Evolutionary conservation across 2,888 invertebrate species (phyloP), one percentile per base, ranked within the genome.

Genomic region (Nemapogon koenigi): DNA sequence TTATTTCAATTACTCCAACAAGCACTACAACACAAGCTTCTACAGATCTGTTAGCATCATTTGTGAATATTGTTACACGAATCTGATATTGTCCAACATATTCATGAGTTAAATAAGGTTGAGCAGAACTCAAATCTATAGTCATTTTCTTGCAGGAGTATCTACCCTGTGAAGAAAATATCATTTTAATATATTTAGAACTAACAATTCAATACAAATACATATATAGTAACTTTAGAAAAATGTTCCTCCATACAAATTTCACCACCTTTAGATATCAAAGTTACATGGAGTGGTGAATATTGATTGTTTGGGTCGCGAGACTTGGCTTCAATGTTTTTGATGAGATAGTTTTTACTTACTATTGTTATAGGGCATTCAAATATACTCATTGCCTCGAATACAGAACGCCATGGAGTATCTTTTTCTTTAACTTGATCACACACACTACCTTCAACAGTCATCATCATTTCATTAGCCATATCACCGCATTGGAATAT

Each of bases 321-420:
- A n/a, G n/a, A n/a, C n/a, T n/a, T n/a, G n/a, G n/a, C n/a, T n/a
- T n/a, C n/a, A n/a, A n/a, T n/a, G n/a, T n/a, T n/a, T n/a, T n/a
- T n/a, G n/a, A n/a, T n/a, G n/a, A n/a, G n/a, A n/a, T 22, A 22
- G 7, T 4, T 28, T 7, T 19, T 17, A 47, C 51, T 49, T 57
- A 76, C 76, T 42, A 40, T 41, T 7, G 44, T 40, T 16, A 76
- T 48, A 2, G 78, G 76, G 35, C 76, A 76, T 1, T 43, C 25
- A 0, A 44, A 47, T 2, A 62, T 47, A 6, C 66, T 57, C 46
- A 75, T 47, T 11, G 49, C 47, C 7, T 58, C 28, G 1, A 62
- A 16, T 1, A 71, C 2, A 0, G 59, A 51, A 17, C 46, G 50
- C 67, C 67, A 71, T 0, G 72, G 71, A 0, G 63, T 51, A 7